Base-by-base conservation (phyloP, 2,113 vertebrate species). In the Scomber scombrus region DNA sequence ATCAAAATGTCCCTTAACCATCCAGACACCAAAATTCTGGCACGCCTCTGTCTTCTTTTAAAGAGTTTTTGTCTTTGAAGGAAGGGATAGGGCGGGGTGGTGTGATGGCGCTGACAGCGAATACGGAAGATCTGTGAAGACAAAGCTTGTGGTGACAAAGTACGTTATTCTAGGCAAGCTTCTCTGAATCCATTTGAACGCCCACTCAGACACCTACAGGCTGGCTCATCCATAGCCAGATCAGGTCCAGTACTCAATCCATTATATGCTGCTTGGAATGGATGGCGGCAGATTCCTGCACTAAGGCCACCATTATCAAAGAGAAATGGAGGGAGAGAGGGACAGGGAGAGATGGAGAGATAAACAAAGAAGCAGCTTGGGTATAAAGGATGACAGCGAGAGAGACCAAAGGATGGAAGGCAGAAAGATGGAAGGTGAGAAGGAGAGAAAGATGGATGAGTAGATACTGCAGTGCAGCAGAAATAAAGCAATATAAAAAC, bases 201-300 rank as follows among this genome's bases (percentile, higher is more conserved):
- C 93, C 91, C 90, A 93, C 93, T 90, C 86, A 76, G 80, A 92
- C 92, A 70, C 90, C 91, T 76, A 91, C 89, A 11, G 75, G 65
- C 58, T 67, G 83, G 82, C 89, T 94, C 91, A 90, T 92, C 87
- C 85, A 86, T 61, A 91, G 85, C 88, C 83, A 71, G 82, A 87
- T 87, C 85, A 87, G 85, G 83, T 88, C 79, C 83, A 14, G 66
- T 29, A 34, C 85, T 84, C 81, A 78, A 91, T 92, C 90, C 80
- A 89, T 89, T 93, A 92, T 88, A 86, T 89, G 82, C 89, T 90
- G 84, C 76, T 84, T 73, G 79, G 75, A 70, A 88, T 78, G 85
- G 79, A 90, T 89, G 82, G 78, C 73, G 75, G 85, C 78, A 82
- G 86, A 89, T 89, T 81, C 72, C 67, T 14, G 65, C 18, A 34